phyloP scores from a whole-genome alignment of 2,888 invertebrate species.

The Tenthredo mesomela region DNA sequence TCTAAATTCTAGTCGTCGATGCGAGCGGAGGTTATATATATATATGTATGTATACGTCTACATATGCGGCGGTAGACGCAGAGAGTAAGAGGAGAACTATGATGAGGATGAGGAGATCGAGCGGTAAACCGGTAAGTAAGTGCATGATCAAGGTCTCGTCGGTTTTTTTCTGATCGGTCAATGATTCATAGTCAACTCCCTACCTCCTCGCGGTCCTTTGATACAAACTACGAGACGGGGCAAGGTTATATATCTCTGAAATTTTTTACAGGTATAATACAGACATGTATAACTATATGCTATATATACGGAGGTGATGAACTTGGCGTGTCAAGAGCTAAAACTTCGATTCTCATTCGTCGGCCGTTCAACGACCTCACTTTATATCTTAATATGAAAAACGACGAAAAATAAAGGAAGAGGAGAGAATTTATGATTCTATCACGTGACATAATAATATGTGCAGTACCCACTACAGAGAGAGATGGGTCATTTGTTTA shows the following conservation, averaged over 20 bases:
- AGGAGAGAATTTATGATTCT: too few relatives aligned
- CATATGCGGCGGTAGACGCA: background rate
- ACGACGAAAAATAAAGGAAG: too few relatives aligned
- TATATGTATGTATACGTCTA: too few relatives aligned
- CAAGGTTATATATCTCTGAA: background rate
- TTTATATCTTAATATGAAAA: background rate
- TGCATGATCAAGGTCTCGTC: constrained; percentile 34
- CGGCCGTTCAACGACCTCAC: background rate
- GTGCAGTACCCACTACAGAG: too few relatives aligned
- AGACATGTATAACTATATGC: background rate
- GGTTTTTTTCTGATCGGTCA: constrained; percentile 20
- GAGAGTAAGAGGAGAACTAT: background rate
- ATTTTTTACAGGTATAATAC: background rate
- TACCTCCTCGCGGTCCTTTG: background rate
- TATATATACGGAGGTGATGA: background rate
- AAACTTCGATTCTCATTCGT: background rate
- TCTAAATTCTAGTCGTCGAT: background rate
- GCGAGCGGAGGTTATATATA: background rate
- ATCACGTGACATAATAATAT: too few relatives aligned
- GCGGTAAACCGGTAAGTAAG: constrained; percentile 31
- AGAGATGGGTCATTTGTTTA: too few relatives aligned
- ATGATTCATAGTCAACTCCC: constrained; percentile 3
- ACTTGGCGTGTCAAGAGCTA: background rate
- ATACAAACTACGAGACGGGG: background rate
- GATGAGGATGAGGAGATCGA: background rate